phyloP scores from a whole-genome alignment of 2,113 vertebrate species.

The Amblyornis subalaris region DNA sequence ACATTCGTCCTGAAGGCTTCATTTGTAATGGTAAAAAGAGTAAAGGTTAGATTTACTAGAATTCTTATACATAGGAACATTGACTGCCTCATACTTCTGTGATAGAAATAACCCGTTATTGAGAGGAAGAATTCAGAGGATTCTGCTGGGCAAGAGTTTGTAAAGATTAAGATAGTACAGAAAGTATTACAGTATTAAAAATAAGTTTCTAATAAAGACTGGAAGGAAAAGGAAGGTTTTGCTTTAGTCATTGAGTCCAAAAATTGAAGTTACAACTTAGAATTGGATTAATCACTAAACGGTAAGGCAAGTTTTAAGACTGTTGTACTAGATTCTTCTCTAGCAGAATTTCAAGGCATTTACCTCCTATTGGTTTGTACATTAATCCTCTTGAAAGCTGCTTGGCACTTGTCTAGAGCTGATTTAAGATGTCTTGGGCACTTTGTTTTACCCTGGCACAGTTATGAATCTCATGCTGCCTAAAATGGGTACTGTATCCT shows the following conservation, averaged over 20 bases:
- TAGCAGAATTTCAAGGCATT: conserved; percentile 10
- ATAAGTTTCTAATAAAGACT: not conserved
- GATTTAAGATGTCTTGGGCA: conserved; percentile 53
- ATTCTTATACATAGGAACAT: not conserved
- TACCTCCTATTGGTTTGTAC: conserved; percentile 43
- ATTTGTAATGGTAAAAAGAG: not conserved
- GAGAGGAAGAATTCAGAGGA: not conserved
- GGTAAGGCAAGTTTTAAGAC: not conserved
- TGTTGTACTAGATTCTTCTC: not conserved
- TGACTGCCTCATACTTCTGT: not conserved
- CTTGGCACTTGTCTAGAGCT: conserved; percentile 11
- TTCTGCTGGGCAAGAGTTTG: not conserved
- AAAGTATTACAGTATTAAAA: not conserved
- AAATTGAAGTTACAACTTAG: not conserved
- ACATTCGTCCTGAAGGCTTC: not conserved
- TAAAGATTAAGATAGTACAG: not conserved
- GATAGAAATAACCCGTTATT: not conserved
- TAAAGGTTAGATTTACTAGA: not conserved
- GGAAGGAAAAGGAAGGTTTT: not conserved
- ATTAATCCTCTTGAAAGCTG: conserved; percentile 59
- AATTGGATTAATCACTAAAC: not conserved
- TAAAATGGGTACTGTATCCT: not conserved
- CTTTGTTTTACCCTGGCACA: conserved; percentile 31
- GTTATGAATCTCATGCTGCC: not conserved
- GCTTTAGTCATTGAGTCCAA: not conserved